Base-by-base conservation (phyloP, 2,888 invertebrate genomes). In the Rotaria macrura region DNA sequence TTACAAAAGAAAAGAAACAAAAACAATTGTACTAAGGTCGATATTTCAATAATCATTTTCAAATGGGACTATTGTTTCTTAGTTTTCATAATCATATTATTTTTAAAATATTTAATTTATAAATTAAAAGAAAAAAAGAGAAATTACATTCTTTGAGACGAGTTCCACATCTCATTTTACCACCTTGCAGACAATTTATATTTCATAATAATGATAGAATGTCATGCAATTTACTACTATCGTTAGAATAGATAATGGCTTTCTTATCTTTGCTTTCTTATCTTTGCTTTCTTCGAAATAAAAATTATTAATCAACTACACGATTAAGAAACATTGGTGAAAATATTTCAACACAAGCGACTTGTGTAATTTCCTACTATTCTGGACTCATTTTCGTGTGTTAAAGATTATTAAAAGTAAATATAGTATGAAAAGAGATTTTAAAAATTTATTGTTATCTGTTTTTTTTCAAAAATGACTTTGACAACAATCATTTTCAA, bases 341-440 rank as follows among this genome's bases (percentile, higher is more conserved):
- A 88, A 97, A 94, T 43, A 95, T 94, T 0, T 97, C 98, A 85
- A 96, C 95, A 89, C 96, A 95, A 1, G 97, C 96, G 0, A 97
- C 97, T 23, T 97, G 93, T 89, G 97, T 95, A 0, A 97, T 97
- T 91, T 97, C 97, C 97, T 97, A 98, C 92, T 96, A 95, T 90
- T 98, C 97, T 0, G 97, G 96, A 88, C 95, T 96, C 0, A 96
- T 95, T 91, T 98, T 97, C 88, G 96, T 92, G 88, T 95, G 94
- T 90, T 97, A 97, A 2, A 99, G 92, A 93, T 96, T 95, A 90
- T 99, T 97, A 90, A 98, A 99, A 0, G 97, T 96, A 90, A 96
- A 96, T 2, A 96, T 96, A 0, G 98, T 95, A 88, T 96, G 94
- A 93, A 96, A 95, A 92, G 14, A 12, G 6, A 47, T 43, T 43